Conservation (phyloP, 2,797 vertebrate species). For the Pelochelys cantorii region DNA sequence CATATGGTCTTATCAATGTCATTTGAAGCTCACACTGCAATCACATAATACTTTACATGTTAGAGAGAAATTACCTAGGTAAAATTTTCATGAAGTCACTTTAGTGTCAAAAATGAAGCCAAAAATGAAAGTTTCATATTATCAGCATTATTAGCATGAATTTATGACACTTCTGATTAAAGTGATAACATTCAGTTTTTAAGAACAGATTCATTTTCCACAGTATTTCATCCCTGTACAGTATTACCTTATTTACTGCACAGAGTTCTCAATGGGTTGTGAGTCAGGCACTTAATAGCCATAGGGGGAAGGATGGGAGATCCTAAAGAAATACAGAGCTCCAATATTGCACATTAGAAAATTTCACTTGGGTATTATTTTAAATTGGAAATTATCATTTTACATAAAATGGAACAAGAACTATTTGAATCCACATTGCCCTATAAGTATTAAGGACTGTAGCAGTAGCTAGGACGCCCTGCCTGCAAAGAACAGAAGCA, state of each 20-base stretch:
- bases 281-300: not conserved
- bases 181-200: not conserved
- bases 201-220: not conserved
- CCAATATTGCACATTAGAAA: not conserved
- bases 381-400: not conserved
- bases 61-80: not conserved
- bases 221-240: fast-evolving
- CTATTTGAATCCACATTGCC: fast-evolving
- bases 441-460: not conserved
- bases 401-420: not conserved
- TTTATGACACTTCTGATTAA: not conserved
- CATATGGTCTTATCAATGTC: not conserved
- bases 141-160: not conserved
- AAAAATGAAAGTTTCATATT: fast-evolving
- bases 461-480: not conserved
- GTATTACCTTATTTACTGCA: not conserved
- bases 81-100: not conserved
- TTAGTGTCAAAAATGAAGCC: not conserved
- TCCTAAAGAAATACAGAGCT: not conserved
- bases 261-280: not conserved
- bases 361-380: not conserved
- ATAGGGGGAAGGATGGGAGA: not conserved
- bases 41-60: not conserved
- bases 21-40: not conserved
- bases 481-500: slow-evolving; percentile 22